A percentile compares a stretch with the other conserved stretches of the same genome.
phyloP scores from a whole-genome alignment of 1,140 invertebrate species.

The Cotesia chilonis region DNA sequence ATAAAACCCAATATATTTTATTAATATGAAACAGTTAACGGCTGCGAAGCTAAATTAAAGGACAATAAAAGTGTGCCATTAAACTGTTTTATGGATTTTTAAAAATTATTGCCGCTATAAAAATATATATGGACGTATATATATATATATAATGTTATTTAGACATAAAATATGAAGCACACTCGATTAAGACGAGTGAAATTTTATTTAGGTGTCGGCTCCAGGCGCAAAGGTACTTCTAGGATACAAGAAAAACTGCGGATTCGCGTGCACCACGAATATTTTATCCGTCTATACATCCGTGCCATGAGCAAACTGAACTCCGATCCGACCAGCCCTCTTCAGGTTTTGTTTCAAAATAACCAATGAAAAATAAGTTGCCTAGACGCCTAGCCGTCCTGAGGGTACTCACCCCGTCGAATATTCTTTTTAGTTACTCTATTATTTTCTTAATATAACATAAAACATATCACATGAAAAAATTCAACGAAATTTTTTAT shows the following conservation, averaged over 20 bases:
- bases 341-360: not conserved
- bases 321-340: too few relatives aligned
- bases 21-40: too few relatives aligned
- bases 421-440: conserved; percentile 1
- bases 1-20: too few relatives aligned
- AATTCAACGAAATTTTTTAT: not conserved
- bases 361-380: conserved; percentile 12
- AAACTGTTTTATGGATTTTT: too few relatives aligned
- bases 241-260: conserved; percentile 18
- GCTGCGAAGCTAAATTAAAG: too few relatives aligned
- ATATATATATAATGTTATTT: too few relatives aligned
- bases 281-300: conserved; percentile 12
- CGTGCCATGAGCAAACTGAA: not conserved
- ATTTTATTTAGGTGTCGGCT: conserved; percentile 15
- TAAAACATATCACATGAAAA: not conserved
- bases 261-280: conserved; percentile 15
- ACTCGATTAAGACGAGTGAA: conserved; percentile 5
- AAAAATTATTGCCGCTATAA: too few relatives aligned
- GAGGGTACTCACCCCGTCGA: conserved; percentile 9
- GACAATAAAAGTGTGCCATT: too few relatives aligned
- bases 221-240: conserved; percentile 8
- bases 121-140: too few relatives aligned
- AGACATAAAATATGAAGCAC: conserved; percentile 4
- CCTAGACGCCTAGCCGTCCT: not conserved
- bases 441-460: not conserved